phyloP scores from a whole-genome alignment of 1,140 invertebrate species.

The Rhyzopertha dominica region DNA sequence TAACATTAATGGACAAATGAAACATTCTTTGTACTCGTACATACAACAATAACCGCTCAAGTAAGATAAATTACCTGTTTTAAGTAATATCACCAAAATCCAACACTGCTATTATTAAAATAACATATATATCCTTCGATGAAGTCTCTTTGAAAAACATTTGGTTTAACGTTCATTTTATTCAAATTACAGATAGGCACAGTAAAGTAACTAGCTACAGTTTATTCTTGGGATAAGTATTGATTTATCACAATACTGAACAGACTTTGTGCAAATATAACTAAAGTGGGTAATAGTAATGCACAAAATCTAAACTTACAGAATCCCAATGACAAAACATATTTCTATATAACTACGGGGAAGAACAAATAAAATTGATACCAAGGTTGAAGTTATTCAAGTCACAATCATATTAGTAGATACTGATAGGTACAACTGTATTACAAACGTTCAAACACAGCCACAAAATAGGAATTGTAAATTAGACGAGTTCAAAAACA shows the following conservation, averaged over 20 bases:
- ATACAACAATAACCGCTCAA: slow-evolving; percentile 23
- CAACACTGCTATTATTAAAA: slow-evolving; percentile 4
- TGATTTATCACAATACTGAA: slow-evolving; percentile 38
- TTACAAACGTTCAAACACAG: slow-evolving; percentile 25
- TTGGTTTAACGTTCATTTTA: slow-evolving; percentile 29
- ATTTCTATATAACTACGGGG: too few relatives aligned
- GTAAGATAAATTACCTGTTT: slow-evolving; percentile 8
- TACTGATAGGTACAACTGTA: too few relatives aligned
- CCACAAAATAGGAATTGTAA: slow-evolving; percentile 8
- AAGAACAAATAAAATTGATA: neutral
- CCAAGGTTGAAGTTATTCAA: slow-evolving; percentile 1
- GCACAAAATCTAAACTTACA: slow-evolving; percentile 25
- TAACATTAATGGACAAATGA: slow-evolving; percentile 31
- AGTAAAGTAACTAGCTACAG: slow-evolving; percentile 40
- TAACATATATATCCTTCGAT: slow-evolving; percentile 27
- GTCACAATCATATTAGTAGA: neutral
- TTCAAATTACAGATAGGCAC: slow-evolving; percentile 39
- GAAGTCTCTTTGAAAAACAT: slow-evolving; percentile 24
- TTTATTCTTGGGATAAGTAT: slow-evolving; percentile 22
- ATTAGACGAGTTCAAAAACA: too few relatives aligned
- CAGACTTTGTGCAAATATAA: slow-evolving; percentile 28
- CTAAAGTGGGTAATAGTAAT: slow-evolving; percentile 13
- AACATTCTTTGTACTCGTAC: slow-evolving; percentile 34
- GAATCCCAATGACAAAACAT: slow-evolving; percentile 1
- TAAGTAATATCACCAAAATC: neutral